phyloP scores from a whole-genome alignment of 2,797 vertebrate genomes.

The Eremophila alpestris region DNA sequence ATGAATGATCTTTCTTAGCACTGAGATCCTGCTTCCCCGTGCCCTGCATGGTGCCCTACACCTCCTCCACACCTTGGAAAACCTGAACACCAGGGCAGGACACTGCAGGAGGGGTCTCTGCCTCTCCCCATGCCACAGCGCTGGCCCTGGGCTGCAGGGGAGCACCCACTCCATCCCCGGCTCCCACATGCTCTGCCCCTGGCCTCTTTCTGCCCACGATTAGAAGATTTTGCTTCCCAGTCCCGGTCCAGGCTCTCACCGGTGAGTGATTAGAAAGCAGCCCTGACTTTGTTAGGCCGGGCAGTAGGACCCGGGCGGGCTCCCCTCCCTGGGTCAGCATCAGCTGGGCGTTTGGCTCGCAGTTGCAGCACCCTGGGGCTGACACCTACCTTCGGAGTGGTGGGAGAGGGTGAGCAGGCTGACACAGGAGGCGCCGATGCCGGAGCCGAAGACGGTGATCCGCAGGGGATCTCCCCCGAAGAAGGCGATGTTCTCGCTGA shows the following conservation, averaged over 20 bases:
- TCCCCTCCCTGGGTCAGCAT: not conserved
- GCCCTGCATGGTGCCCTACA: not conserved
- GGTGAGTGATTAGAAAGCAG: not conserved
- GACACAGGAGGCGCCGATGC: constrained; percentile 97
- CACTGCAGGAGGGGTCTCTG: not conserved
- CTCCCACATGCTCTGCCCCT: not conserved
- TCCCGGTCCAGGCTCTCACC: not conserved
- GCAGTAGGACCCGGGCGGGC: accelerated
- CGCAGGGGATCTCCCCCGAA: constrained; percentile 96
- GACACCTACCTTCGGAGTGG: constrained; percentile 93
- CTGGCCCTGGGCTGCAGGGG: not conserved
- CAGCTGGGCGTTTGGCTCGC: not conserved
- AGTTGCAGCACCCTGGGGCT: not conserved
- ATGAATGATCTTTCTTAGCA: not conserved
- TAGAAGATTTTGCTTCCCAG: not conserved
- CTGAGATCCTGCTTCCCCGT: not conserved
- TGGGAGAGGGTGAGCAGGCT: constrained; percentile 97
- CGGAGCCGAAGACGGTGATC: constrained; percentile 97
- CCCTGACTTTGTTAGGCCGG: not conserved
- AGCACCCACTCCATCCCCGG: not conserved
- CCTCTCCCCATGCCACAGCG: not conserved
- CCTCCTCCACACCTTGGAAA: not conserved
- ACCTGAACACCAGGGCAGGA: not conserved
- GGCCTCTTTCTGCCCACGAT: not conserved
- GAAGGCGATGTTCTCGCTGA: constrained; percentile 98